Base-by-base conservation (phyloP, 1,140 invertebrate genomes). In the Diorhabda sublineata region DNA sequence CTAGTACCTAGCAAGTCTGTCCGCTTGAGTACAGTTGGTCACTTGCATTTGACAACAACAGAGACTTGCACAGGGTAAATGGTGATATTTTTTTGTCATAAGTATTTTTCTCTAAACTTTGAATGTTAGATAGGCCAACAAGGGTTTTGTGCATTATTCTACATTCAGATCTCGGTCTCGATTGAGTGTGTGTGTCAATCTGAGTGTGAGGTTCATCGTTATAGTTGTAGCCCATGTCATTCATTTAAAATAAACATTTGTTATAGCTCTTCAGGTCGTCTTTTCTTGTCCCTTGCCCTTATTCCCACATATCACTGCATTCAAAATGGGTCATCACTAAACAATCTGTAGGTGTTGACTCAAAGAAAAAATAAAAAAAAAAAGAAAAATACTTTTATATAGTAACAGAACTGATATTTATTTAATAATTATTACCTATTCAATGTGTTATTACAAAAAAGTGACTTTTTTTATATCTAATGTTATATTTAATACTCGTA, bases 1-100 rank as follows among this genome's bases (percentile, higher is more conserved):
- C 79, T 81, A 81, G 78, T 77, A 80, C 79, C 80, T 81, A 81
- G 79, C 78, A 81, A 81, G 79, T 81, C 79, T 81, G 78, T 79
- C 78, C 77, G 79, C 78, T 80, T 80, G 75, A 78, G 75, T 80
- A 80, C 76, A 79, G 77, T 77, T 79, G 78, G 76, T 80, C 78
- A 78, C 78, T 81, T 80, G 79, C 79, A 79, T 78, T 78, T 76
- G 77, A 80, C 64, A 80, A 75, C 75, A 77, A 79, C 77, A 80
- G 79, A 79, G 80, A 81, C 80, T 81, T 81, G 80, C 80, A 81
- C 80, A 81, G 80, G 80, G 80, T 81, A 81, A 81, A 81, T 80
- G 80, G 80, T 81, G 80, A 81, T 81, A 81, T 80, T 80, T 80
- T 81, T 79, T 81, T 81, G 77, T 80, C 78, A 80, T 81, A 80